Percentiles rank a stretch among this genome's conserved stretches.
These are phyloP conservation scores for Porites rus DNA, from an alignment of 92 coral and sea anemone genomes.

Conservation along the genomic window DNA sequence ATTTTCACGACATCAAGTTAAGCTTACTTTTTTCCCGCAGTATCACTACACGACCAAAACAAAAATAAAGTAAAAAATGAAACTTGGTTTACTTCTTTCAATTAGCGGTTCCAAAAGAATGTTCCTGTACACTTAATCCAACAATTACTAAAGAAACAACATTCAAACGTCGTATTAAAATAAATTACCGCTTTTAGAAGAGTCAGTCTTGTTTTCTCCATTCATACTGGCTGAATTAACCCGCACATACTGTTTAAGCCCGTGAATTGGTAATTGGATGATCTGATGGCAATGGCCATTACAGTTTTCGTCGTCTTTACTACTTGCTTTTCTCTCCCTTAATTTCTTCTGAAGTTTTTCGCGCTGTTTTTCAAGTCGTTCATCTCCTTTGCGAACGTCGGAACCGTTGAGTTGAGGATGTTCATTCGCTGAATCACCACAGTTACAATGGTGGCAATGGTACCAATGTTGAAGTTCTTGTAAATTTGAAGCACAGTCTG, in stretches of 20 bases:
- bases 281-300: constrained; percentile 86
- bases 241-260: constrained; percentile 57
- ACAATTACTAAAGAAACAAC: constrained; percentile 4
- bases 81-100: not conserved
- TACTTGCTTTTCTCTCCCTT: constrained; percentile 85
- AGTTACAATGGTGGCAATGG: constrained; percentile 71
- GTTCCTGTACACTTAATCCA: constrained; percentile 8
- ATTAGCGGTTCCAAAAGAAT: constrained; percentile 6
- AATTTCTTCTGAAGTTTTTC: constrained; percentile 95
- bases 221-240: constrained; percentile 39
- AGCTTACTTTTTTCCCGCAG: no score
- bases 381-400: constrained; percentile 76
- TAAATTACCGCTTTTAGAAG: constrained; percentile 53
- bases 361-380: constrained; percentile 80
- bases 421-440: constrained; percentile 45
- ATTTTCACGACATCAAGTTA: not conserved
- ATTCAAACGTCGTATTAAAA: not conserved
- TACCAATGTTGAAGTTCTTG: constrained; percentile 65
- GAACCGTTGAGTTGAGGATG: constrained; percentile 50
- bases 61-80: not conserved
- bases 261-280: constrained; percentile 86
- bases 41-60: not conserved
- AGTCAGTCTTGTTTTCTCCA: constrained; percentile 28
- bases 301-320: constrained; percentile 79
- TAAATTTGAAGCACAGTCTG: constrained; percentile 63